A percentile compares a stretch with the other conserved stretches of the same genome.
Evolutionary conservation across 2,113 vertebrate genomes (phyloP).

Genomic region (Empidonax traillii): DNA sequence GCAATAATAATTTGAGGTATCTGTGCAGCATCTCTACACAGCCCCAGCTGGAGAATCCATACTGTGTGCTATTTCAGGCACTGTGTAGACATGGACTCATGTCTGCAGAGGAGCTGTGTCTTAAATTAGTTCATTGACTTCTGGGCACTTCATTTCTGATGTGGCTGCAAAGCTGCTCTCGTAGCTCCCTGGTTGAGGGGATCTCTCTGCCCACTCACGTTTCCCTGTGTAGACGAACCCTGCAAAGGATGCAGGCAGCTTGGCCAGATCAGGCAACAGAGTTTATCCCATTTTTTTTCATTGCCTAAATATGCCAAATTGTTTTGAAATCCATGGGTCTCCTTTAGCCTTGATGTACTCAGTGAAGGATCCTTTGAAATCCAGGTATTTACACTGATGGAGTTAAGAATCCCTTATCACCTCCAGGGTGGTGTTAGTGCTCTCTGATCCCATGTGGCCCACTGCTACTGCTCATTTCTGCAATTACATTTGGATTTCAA

Average conservation of each 20-base stretch:
- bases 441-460: not conserved
- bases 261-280: not conserved
- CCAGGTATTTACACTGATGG: not conserved
- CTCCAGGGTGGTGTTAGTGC: not conserved
- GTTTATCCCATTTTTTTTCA: not conserved
- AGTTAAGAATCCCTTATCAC: not conserved
- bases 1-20: not conserved
- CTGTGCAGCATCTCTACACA: not conserved
- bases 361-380: slow-evolving; percentile 3
- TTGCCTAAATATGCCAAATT: not conserved
- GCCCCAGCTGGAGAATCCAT: slow-evolving; percentile 11
- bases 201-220: not conserved
- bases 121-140: slow-evolving; percentile 40
- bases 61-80: not conserved
- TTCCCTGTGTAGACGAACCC: rapidly evolving
- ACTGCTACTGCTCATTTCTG: slow-evolving; percentile 43
- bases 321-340: not conserved
- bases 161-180: not conserved
- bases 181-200: not conserved
- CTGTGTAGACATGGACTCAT: not conserved
- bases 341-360: slow-evolving; percentile 10
- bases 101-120: not conserved
- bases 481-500: slow-evolving; percentile 2
- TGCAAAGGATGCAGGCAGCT: not conserved
- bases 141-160: not conserved